A percentile compares a stretch with the other conserved stretches of the same genome.
These are phyloP conservation scores for Macrotis lagotis DNA, from an alignment of 2,113 vertebrate species.

Conservation along the genomic window DNA sequence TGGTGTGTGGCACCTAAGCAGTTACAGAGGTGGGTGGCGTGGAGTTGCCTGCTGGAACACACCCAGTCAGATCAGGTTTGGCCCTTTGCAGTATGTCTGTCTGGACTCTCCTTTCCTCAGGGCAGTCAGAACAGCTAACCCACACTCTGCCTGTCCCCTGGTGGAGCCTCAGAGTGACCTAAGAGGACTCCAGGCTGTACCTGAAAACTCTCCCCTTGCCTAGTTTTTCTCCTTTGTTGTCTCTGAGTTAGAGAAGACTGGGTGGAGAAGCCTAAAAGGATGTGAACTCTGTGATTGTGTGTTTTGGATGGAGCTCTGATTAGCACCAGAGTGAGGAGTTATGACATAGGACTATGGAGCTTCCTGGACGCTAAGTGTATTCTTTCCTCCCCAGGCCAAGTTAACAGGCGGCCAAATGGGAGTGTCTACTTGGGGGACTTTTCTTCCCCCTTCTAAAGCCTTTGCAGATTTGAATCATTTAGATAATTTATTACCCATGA, in stretches of 20 bases:
- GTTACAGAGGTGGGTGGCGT: constrained; percentile 35
- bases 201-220: constrained; percentile 43
- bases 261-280: constrained; percentile 7
- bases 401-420: neutral
- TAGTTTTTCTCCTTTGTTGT: constrained; percentile 22
- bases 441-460: constrained; percentile 50
- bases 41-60: constrained; percentile 50
- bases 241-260: neutral
- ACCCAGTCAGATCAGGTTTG: constrained; percentile 54
- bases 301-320: constrained; percentile 38
- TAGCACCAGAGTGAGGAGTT: constrained; percentile 42
- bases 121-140: constrained; percentile 53
- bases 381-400: constrained; percentile 26
- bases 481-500: constrained; percentile 13
- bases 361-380: constrained; percentile 45
- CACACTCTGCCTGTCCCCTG: constrained; percentile 46
- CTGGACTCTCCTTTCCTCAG: constrained; percentile 47
- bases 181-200: constrained; percentile 23
- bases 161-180: constrained; percentile 18
- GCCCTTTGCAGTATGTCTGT: constrained; percentile 51
- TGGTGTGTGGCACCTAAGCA: constrained; percentile 11
- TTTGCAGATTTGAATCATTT: constrained; percentile 49
- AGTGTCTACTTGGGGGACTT: constrained; percentile 49
- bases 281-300: constrained; percentile 35
- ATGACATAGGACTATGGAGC: neutral